Evolutionary conservation across 2,797 vertebrate species (phyloP).

Genomic region (Kryptolebias ocellatus): DNA sequence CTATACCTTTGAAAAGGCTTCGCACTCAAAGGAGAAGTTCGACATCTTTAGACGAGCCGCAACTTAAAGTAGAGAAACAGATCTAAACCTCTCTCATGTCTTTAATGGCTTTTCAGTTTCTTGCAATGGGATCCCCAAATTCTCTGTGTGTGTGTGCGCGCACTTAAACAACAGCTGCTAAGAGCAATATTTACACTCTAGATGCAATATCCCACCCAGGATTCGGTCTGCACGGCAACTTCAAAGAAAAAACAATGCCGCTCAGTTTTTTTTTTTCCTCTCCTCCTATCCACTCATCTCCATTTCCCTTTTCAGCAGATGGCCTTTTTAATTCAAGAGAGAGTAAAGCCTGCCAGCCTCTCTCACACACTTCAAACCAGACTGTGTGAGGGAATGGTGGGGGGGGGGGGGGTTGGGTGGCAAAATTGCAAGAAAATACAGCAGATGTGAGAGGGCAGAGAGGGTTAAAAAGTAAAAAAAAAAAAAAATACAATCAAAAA

Average conservation of each 20-base stretch:
- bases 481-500: neutral
- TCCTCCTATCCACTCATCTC: conserved; percentile 59
- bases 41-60: neutral
- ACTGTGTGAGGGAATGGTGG: conserved; percentile 51
- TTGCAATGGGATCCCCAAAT: conserved; percentile 12
- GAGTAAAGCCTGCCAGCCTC: conserved; percentile 73
- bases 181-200: conserved; percentile 49
- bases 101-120: neutral
- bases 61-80: neutral
- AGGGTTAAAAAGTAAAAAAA: neutral
- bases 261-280: conserved; percentile 45
- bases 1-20: neutral
- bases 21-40: neutral
- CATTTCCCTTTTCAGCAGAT: conserved; percentile 76
- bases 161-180: conserved; percentile 38
- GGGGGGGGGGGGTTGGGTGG: conserved; percentile 33
- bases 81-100: neutral
- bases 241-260: conserved; percentile 55
- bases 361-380: conserved; percentile 74
- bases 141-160: neutral
- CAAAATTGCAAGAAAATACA: conserved; percentile 51
- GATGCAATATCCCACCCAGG: conserved; percentile 49
- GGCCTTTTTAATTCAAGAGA: conserved; percentile 81
- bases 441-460: conserved; percentile 48
- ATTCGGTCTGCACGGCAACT: conserved; percentile 54